Evolutionary conservation across 2,797 vertebrate genomes (phyloP), one percentile per base, ranked within the genome.

Genomic region (Lacerta agilis): DNA sequence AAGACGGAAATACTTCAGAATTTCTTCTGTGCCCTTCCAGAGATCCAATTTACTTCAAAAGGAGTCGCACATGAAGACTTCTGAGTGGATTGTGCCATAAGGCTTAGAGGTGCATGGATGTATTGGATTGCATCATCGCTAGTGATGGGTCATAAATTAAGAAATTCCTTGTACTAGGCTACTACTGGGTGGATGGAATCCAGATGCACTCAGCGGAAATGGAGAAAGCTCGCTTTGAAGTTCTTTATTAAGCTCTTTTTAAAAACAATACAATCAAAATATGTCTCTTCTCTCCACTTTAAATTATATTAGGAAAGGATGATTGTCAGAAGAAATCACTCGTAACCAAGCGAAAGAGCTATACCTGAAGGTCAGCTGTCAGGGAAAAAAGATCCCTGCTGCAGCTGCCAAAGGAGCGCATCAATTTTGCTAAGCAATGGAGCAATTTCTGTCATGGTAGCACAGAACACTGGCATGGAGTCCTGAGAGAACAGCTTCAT

Each of bases 371-470:
- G 87, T 92, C 61, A 43, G 72, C 3, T 58, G 55, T 29, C 75
- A 25, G 6, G 66, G 72, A 80, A 87, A 80, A 86, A 90, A 87
- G 87, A 79, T 45, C 82, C 49, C 49, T 88, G 38, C 17, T 92
- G 86, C 88, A 90, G 71, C 94, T 92, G 88, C 71, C 83, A 33
- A 58, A 92, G 86, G 85, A 87, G 80, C 69, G 89, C 82, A 75
- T 89, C 82, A n/a, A 2, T 88, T 94, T 94, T 86, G 75, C 79
- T 76, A 71, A 75, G 71, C 83, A 90, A 85, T 27, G 64, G 45
- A 84, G 82, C 82, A 64, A 79, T 90, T 91, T 41, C 71, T 82
- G 11, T 90, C 71, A 41, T 4, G 10, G 29, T 61, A 79, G 83
- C 9, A 89, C 90, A 88, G 73, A 84, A 58, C 33, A 1, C 84